Base-by-base conservation (phyloP, 2,888 invertebrate species). In the Megaustenia siamemsis region DNA sequence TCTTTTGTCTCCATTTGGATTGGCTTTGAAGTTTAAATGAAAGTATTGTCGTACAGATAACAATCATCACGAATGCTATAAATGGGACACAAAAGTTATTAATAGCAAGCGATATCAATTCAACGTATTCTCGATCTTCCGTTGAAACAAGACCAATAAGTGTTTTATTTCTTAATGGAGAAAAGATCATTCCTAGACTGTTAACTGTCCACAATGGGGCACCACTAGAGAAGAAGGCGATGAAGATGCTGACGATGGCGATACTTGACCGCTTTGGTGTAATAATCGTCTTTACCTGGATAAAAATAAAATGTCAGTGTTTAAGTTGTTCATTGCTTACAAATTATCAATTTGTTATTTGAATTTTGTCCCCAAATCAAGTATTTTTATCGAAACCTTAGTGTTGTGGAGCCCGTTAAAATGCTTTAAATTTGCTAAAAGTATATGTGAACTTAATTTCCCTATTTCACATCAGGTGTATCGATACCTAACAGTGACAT, bases 1-100 rank as follows among this genome's bases (percentile, higher is more conserved):
- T 53, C 15, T n/a, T n/a, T n/a, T n/a, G n/a, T n/a, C 75, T 49
- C 75, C 49, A 75, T 53, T 75, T 75, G n/a, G 49, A 32, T 32
- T 75, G 49, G 10, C 18, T 35, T 32, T 28, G 28, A 3, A 75
- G 35, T 8, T 49, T 75, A n/a, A 75, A 0, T 28, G 53, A 32
- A 24, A 75, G 35, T 35, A 24, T 21, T 0, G 18, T 24, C 10
- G 75, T 75, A 10, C 18, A 49, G 32, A 75, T 32, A 2, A 75
- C n/a, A 10, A 75, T 53, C 1, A 32, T 0, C 53, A 75, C 15
- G 21, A 53, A 75, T 5, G 75, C 49, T 8, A 49, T 35, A 35
- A 75, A 53, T 0, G 75, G 75, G n/a, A 75, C 24, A 32, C 49
- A 5, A 32, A 75, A 10, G 35, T 75, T 75, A 10, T 49, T 75